Conservation (phyloP, 2,113 vertebrate genomes). For the Bucco capensis region DNA sequence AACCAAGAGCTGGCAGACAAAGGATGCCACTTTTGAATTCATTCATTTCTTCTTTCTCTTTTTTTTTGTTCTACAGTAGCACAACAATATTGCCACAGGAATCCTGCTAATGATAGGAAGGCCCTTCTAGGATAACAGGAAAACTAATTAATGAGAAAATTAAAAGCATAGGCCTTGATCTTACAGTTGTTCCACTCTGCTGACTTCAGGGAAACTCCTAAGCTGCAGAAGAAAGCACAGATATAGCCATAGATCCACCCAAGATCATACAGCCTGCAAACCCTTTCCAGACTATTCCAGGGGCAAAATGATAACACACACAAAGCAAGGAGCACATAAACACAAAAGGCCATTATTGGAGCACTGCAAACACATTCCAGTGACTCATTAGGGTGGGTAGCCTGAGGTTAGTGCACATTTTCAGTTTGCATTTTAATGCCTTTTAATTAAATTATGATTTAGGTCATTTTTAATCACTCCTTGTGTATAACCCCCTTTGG, state of each 20-base stretch:
- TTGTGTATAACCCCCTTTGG: conserved; percentile 34
- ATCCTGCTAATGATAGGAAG: not conserved
- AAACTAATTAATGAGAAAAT: conserved; percentile 31
- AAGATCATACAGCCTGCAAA: not conserved
- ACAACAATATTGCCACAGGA: not conserved
- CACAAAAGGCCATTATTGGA: not conserved
- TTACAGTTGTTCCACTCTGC: not conserved
- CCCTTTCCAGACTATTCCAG: not conserved
- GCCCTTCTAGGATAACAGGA: not conserved
- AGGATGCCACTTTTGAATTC: not conserved
- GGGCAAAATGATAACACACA: not conserved
- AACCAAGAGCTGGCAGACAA: not conserved
- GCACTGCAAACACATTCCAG: conserved; percentile 39
- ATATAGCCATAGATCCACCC: not conserved
- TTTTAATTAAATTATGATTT: conserved; percentile 69
- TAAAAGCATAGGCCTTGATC: conserved; percentile 12
- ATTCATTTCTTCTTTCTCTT: too few relatives aligned
- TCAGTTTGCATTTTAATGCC: conserved; percentile 45
- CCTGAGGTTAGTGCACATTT: conserved; percentile 41
- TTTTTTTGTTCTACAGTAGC: too few relatives aligned
- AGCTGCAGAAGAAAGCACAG: not conserved
- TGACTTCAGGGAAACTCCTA: not conserved
- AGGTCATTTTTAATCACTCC: conserved; percentile 62
- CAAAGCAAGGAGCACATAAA: conserved; percentile 6
- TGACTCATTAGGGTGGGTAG: conserved; percentile 38